Evolutionary conservation across 2,797 vertebrate genomes (phyloP).

Genomic region (Myotis daubentonii): DNA sequence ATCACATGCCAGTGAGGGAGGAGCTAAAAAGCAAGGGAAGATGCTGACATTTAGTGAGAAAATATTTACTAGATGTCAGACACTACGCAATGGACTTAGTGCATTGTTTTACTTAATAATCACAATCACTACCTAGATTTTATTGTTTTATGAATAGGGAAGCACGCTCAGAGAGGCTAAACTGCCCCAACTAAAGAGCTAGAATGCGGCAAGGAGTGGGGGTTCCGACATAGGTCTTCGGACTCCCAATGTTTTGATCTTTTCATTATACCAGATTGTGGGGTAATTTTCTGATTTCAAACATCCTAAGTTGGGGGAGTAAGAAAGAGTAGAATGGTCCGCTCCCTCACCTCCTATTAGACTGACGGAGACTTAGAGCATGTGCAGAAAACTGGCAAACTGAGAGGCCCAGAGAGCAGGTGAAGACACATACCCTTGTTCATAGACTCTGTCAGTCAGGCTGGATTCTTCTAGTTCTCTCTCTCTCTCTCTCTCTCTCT

Average conservation of each 20-base stretch:
- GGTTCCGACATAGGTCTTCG: background rate
- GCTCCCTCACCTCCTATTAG: background rate
- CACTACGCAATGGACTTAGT: background rate
- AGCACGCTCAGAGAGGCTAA: background rate
- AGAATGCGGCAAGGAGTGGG: background rate
- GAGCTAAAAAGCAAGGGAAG: conserved; percentile 30
- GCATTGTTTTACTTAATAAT: conserved; percentile 14
- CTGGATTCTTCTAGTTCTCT: background rate
- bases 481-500: too few species aligned
- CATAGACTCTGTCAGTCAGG: background rate
- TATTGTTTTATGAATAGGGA: conserved; percentile 43
- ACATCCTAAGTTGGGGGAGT: background rate
- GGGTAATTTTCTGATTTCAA: conserved; percentile 41
- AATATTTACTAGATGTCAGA: background rate
- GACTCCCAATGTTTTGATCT: conserved; percentile 14
- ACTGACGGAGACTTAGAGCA: background rate
- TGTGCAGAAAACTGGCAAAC: conserved; percentile 16
- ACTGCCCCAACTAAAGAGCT: conserved; percentile 19
- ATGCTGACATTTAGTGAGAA: background rate
- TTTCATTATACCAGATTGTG: background rate
- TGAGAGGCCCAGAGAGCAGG: background rate
- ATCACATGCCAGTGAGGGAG: background rate
- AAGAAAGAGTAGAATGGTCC: background rate
- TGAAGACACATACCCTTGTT: background rate
- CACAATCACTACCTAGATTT: conserved; percentile 15